A percentile compares a stretch with the other conserved stretches of the same genome.
phyloP scores from a whole-genome alignment of 2,888 invertebrate species.

The Timema podura region DNA sequence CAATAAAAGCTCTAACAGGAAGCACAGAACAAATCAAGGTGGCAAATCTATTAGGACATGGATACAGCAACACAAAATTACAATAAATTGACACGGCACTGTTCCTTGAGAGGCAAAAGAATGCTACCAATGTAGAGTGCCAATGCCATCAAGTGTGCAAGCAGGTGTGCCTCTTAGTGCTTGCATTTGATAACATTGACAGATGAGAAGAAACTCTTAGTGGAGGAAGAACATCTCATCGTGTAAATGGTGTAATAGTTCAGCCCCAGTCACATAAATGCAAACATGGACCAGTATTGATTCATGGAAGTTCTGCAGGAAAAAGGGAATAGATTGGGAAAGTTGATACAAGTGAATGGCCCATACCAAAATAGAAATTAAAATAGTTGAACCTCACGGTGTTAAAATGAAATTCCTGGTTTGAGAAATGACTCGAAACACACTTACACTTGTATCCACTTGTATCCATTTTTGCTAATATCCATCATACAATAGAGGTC shows the following conservation, averaged over 20 bases:
- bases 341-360: conserved; percentile 1
- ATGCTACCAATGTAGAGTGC: neutral
- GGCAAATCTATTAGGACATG: conserved; percentile 2
- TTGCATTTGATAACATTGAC: conserved; percentile 6
- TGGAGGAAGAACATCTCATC: conserved; percentile 1
- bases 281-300: conserved; percentile 4
- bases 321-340: neutral
- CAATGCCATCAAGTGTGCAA: conserved; percentile 6
- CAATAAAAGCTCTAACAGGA: neutral
- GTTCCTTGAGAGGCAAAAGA: neutral
- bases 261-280: neutral
- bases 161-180: neutral
- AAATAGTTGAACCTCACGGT: neutral
- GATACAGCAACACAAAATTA: conserved; percentile 2
- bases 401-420: too few relatives aligned
- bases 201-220: conserved; percentile 7
- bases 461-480: too few relatives aligned
- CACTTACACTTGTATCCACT: too few relatives aligned
- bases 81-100: conserved; percentile 6
- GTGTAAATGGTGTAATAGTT: neutral
- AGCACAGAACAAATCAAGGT: neutral
- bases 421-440: too few relatives aligned
- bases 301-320: neutral
- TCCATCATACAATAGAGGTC: too few relatives aligned
- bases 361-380: conserved; percentile 1